Base-by-base conservation (phyloP, 2,797 vertebrate genomes). In the Scarus forsteni region DNA sequence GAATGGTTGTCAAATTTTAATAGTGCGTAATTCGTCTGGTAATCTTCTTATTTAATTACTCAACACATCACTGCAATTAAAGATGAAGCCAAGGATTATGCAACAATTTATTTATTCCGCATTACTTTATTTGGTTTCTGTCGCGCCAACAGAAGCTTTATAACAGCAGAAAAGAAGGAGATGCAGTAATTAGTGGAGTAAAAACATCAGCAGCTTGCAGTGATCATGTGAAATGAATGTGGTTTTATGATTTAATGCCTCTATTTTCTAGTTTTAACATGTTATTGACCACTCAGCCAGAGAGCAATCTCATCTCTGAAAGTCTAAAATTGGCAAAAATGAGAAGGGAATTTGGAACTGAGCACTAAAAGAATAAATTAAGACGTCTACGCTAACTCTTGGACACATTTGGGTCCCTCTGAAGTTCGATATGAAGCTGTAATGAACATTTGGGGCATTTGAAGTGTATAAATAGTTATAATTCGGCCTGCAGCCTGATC, bases 11-110 rank as follows among this genome's bases (percentile, higher is more conserved):
- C 60, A 43, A 42, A 49, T 52, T 58, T 75, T 48, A 40, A 60
- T 38, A 40, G 42, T 58, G 42, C 34, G 55, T 74, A 74, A 76
- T 71, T 75, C 49, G 55, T 58, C 67, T 69, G 56, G 40, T 72
- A 19, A 52, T 58, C 55, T 73, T 44, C 0, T 45, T 10, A 60
- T 38, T 39, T 70, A 61, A 69, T 74, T 52, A 52, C 3, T 6
- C 13, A 60, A 66, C 44, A 64, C 53, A 55, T 66, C 14, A 52
- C 19, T 8, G 48, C 36, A 73, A 75, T 81, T 79, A 74, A 52
- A 78, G 64, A 9, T 1, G 38, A 69, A 42, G 60, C 43, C 56
- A 14, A 58, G 53, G 63, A 68, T 71, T 60, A 54, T 56, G 43
- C 48, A 15, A 48, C 51, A 44, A 51, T 61, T 69, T 16, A 49